Evolutionary conservation across 53 echinoderm and acorn worm genomes (phyloP).

Genomic region (Holothuria leucospilota): DNA sequence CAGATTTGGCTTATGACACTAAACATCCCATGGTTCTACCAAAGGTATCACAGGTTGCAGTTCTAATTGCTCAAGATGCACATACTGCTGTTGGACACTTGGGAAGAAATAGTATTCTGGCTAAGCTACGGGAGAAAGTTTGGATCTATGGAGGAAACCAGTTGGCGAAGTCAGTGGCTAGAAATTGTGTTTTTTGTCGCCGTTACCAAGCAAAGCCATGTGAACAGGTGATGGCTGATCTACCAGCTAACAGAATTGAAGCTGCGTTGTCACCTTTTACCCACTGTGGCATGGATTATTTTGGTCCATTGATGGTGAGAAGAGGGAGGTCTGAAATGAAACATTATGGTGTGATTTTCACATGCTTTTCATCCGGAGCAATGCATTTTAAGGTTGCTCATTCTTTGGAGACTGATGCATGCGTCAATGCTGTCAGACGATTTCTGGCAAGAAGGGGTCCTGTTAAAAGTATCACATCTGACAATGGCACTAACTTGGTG

Average conservation of each 20-base stretch:
- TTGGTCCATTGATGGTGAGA: too few species aligned
- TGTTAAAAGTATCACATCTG: conserved; percentile 52
- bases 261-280: conserved; percentile 61
- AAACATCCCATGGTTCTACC: conserved; percentile 53
- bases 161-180: conserved; percentile 44
- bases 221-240: conserved; percentile 69
- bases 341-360: conserved; percentile 70
- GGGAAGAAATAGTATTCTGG: conserved; percentile 57
- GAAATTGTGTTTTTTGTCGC: conserved; percentile 58
- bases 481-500: conserved; percentile 72
- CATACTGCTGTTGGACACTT: conserved; percentile 53
- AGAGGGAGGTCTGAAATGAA: too few species aligned
- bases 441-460: conserved; percentile 65
- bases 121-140: conserved; percentile 34
- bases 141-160: conserved; percentile 56
- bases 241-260: conserved; percentile 53
- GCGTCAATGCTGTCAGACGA: conserved; percentile 58
- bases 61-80: conserved; percentile 48
- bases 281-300: conserved; percentile 59
- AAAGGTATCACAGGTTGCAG: conserved; percentile 22
- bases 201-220: conserved; percentile 52
- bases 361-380: conserved; percentile 57
- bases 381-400: conserved; percentile 65
- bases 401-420: conserved; percentile 55
- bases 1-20: conserved; percentile 29